Conservation (phyloP, 1,140 invertebrate genomes). For the Augochlora pura region DNA sequence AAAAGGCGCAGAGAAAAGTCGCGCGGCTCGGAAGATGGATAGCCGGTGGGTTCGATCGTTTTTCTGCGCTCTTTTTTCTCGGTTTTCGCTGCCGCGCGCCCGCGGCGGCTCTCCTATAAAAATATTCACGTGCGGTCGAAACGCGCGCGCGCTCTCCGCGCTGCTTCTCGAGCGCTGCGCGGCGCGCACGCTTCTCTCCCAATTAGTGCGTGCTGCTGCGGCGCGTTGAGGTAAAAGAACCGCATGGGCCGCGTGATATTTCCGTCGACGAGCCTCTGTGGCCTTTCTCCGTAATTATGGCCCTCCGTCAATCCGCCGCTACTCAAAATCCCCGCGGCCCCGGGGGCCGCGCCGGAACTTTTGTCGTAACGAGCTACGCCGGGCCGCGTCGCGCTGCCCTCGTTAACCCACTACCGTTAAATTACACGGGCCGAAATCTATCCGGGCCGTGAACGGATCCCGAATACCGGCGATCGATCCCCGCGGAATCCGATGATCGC, state of each 20-base stretch:
- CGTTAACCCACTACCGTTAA: constrained; percentile 63
- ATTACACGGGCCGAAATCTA: constrained; percentile 49
- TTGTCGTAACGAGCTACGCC: constrained; percentile 47
- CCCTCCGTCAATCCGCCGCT: constrained; percentile 74
- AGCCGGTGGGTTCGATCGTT: constrained; percentile 64
- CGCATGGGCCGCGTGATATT: constrained; percentile 74
- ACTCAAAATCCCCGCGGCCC: constrained; percentile 51
- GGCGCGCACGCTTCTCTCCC: constrained; percentile 70
- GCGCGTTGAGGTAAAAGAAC: constrained; percentile 74
- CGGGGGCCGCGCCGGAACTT: constrained; percentile 36
- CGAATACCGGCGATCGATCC: neutral
- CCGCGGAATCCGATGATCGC: constrained; percentile 3
- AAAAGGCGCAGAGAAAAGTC: constrained; percentile 59
- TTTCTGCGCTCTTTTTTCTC: constrained; percentile 29
- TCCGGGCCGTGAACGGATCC: neutral
- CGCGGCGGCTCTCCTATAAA: constrained; percentile 52
- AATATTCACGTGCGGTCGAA: constrained; percentile 63
- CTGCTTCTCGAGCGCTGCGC: constrained; percentile 66
- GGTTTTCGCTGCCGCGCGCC: neutral
- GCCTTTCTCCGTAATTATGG: constrained; percentile 72
- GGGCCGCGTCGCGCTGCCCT: constrained; percentile 20
- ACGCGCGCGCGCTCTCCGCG: constrained; percentile 28
- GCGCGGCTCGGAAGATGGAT: constrained; percentile 72
- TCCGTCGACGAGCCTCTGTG: constrained; percentile 76
- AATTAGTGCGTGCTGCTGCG: constrained; percentile 76